Evolutionary conservation across 1,140 invertebrate species (phyloP).

Genomic region (Ostrea denselamellosa): DNA sequence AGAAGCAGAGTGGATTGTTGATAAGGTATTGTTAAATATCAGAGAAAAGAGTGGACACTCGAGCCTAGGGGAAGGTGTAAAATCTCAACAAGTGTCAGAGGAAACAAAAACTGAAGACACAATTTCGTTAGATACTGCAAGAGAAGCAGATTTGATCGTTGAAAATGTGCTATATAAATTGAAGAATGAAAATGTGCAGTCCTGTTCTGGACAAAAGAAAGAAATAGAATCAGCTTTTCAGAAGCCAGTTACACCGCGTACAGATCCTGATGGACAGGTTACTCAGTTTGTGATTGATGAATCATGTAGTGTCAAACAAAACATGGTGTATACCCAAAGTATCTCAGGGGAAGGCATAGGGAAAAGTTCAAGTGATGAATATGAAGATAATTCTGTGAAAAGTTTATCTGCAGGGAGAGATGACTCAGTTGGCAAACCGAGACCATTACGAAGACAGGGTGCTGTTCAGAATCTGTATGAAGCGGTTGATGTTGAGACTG

Average conservation of each 20-base stretch:
- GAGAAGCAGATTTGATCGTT: slow-evolving; percentile 30
- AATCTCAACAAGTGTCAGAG: neutral
- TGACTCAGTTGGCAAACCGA: neutral
- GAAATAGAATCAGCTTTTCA: neutral
- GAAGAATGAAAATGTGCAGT: neutral
- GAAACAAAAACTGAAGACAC: neutral
- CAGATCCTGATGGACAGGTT: slow-evolving; percentile 44
- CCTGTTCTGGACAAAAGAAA: neutral
- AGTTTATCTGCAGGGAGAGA: neutral
- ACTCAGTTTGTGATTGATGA: neutral
- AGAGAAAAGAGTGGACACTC: neutral
- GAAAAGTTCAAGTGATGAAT: slow-evolving; percentile 10
- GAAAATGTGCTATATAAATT: neutral
- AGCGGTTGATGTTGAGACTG: neutral
- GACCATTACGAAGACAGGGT: neutral
- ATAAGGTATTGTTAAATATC: neutral
- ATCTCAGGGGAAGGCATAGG: neutral
- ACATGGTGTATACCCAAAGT: neutral
- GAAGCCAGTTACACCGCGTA: slow-evolving; percentile 23
- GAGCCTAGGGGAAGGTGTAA: neutral
- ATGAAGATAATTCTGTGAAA: neutral
- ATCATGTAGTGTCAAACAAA: neutral
- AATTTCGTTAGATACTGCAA: neutral
- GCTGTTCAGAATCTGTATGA: slow-evolving; percentile 22
- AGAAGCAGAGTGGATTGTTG: slow-evolving; percentile 12